Conservation (phyloP, 2,797 vertebrate species). For the Hemitrygon akajei region DNA sequence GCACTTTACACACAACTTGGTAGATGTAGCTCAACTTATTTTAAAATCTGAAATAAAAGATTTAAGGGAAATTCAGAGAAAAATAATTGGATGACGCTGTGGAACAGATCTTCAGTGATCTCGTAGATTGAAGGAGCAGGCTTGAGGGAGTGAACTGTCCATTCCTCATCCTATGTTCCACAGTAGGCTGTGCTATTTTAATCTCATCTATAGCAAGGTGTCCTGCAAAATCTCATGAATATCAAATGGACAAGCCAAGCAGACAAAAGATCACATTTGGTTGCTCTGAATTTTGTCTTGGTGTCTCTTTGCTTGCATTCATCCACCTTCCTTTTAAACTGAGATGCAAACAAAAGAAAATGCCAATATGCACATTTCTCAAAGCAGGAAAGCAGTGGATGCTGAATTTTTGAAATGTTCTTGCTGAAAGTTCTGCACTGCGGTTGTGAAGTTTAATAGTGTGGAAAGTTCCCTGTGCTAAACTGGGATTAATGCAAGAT, state of each 20-base stretch:
- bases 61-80: not conserved
- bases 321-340: too few relatives aligned
- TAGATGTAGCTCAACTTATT: not conserved
- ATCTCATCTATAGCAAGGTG: not conserved
- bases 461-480: not conserved
- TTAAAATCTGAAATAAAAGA: not conserved
- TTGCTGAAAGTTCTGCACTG: too few relatives aligned
- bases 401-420: too few relatives aligned
- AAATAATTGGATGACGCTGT: not conserved
- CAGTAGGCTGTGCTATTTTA: not conserved
- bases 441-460: not conserved
- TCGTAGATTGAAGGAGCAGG: not conserved
- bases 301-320: not conserved
- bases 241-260: not conserved
- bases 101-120: not conserved
- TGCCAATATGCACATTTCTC: too few relatives aligned
- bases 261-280: not conserved
- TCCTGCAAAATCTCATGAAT: not conserved
- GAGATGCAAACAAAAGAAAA: too few relatives aligned
- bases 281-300: not conserved
- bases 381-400: too few relatives aligned
- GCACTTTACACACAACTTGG: not conserved
- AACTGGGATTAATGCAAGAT: not conserved
- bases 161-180: not conserved
- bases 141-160: not conserved